Conservation (phyloP, 2,888 invertebrate genomes). For the Abscondita cerata region DNA sequence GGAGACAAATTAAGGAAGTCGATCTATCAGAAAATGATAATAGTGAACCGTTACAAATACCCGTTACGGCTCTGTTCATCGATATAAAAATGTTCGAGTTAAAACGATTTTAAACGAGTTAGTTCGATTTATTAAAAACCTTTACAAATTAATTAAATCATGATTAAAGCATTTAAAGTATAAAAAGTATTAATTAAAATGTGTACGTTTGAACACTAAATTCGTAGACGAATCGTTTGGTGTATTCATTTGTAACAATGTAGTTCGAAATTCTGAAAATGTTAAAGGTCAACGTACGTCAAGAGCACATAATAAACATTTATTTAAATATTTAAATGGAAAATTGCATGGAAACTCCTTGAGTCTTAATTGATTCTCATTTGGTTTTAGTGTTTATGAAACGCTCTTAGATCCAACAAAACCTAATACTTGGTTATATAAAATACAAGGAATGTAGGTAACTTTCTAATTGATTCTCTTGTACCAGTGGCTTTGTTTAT, state of each 20-base stretch:
- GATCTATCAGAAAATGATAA: no score
- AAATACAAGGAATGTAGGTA: not conserved
- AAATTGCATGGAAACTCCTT: conserved; percentile 5
- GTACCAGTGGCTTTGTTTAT: not conserved
- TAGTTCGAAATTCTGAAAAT: not conserved
- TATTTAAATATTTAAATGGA: conserved; percentile 27
- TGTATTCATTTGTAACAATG: no score
- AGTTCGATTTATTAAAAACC: not conserved
- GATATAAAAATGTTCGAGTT: not conserved
- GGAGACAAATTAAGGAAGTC: no score
- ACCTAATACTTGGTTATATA: conserved; percentile 1
- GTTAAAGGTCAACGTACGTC: conserved; percentile 19
- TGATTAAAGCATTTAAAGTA: no score
- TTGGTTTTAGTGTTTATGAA: not conserved
- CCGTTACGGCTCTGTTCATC: no score
- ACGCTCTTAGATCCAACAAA: no score
- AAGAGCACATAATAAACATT: conserved; percentile 5
- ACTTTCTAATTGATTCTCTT: not conserved
- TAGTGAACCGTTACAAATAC: no score
- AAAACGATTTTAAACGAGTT: conserved; percentile 5
- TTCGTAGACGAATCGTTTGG: no score
- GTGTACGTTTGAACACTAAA: no score
- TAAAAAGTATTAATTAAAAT: not conserved
- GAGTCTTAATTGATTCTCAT: not conserved
- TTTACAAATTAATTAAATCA: conserved; percentile 4